A percentile compares a stretch with the other conserved stretches of the same genome.
Conservation (phyloP, 2,888 invertebrate genomes). For the Athripsodes cinereus region DNA sequence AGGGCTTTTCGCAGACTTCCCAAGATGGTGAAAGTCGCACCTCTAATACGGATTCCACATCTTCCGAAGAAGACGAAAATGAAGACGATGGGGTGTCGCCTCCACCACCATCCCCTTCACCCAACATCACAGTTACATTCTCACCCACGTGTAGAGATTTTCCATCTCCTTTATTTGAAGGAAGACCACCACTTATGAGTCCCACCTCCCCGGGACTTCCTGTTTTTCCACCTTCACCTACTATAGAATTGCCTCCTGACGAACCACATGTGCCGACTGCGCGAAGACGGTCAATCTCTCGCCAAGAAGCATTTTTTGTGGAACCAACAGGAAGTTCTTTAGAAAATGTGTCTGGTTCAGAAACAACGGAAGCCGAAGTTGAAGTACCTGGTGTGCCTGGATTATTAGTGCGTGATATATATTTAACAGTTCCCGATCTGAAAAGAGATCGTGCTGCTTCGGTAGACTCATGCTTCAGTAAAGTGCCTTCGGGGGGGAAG, state of each 20-base stretch:
- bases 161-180: slow-evolving; percentile 40
- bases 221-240: slow-evolving; percentile 46
- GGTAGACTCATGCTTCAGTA: slow-evolving; percentile 81
- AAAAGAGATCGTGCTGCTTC: slow-evolving; percentile 82
- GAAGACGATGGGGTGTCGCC: slow-evolving; percentile 45
- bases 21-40: slow-evolving; percentile 37
- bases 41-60: slow-evolving; percentile 44
- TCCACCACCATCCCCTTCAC: slow-evolving; percentile 39
- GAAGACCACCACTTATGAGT: slow-evolving; percentile 34
- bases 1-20: slow-evolving; percentile 38
- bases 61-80: slow-evolving; percentile 40
- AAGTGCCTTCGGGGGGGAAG: slow-evolving; percentile 64
- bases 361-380: slow-evolving; percentile 30
- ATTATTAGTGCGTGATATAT: slow-evolving; percentile 61
- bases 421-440: slow-evolving; percentile 74
- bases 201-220: slow-evolving; percentile 49
- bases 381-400: slow-evolving; percentile 37
- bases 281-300: slow-evolving; percentile 67
- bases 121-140: slow-evolving; percentile 57
- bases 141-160: slow-evolving; percentile 48
- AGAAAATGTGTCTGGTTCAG: slow-evolving; percentile 61
- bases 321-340: slow-evolving; percentile 66
- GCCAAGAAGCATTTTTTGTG: slow-evolving; percentile 78
- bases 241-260: slow-evolving; percentile 54
- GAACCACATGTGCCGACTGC: slow-evolving; percentile 41